Evolutionary conservation across 2,797 vertebrate genomes (phyloP), one percentile per base, ranked within the genome.

Genomic region (Cryptoprocta ferox): DNA sequence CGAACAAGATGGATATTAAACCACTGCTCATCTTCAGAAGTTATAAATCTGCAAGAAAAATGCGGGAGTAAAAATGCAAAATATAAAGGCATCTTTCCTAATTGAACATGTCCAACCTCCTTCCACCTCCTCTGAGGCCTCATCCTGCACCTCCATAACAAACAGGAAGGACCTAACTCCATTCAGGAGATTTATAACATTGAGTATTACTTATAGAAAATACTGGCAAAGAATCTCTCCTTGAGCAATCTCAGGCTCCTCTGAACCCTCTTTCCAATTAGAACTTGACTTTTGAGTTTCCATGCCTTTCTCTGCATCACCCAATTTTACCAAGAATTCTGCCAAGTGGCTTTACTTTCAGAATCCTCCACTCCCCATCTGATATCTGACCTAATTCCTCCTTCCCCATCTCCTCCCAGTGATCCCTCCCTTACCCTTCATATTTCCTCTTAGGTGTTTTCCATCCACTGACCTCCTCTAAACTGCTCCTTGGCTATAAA

Each of bases 1-100:
- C 76, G 98, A 59, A 7, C 1, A 95, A 99, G 15, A 2, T 88
- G 59, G 76, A 59, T 4, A 42, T 98, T 98, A 98, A 99, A 99
- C 99, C 99, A 99, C 6, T 10, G 83, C 85, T 97, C 97, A 84
- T 99, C 99, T 39, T 99, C 99, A 1, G 97, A 78, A 37, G 91
- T 97, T 95, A 99, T 95, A 98, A 99, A 99, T 89, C 99, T 99
- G 93, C 78, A 98, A 97, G 39, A 63, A 80, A 81, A 75, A 80
- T 28, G 16, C 24, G 75, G 32, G 11, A 42, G 50, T 65, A 13
- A 94, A 89, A 63, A 92, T 5, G 15, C 15, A 93, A 82, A 93
- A 15, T 19, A 13, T 19, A 32, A 50, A 93, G 63, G 32, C 39
- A 75, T 37, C 39, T 87, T 65, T 82, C 76, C 70, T 66, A 70